Evolutionary conservation across 2,888 invertebrate species (phyloP).

Genomic region (Cheilosia grossa): DNA sequence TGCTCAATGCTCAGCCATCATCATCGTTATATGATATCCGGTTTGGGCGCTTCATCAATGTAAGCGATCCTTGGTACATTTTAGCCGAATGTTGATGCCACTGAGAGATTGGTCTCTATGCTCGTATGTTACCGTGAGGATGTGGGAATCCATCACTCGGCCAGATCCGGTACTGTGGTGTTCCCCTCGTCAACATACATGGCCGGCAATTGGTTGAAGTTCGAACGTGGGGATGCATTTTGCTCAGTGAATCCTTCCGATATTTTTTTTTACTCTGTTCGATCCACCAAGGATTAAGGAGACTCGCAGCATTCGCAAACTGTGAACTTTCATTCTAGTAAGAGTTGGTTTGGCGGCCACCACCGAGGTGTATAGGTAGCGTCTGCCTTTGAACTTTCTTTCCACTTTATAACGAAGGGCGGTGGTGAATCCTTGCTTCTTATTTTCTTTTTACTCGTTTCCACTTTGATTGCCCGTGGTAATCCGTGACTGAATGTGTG

Average conservation of each 20-base stretch:
- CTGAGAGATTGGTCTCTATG: background rate
- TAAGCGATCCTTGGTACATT: constrained; percentile 37
- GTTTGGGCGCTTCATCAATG: constrained; percentile 37
- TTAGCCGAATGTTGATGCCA: constrained; percentile 34
- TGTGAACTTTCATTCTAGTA: constrained; percentile 60
- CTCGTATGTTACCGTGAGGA: constrained; percentile 13
- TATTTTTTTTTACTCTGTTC: constrained; percentile 20
- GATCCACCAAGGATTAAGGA: constrained; percentile 28
- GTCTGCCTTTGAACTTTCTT: constrained; percentile 32
- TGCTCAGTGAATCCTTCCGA: constrained; percentile 21
- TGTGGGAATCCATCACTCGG: constrained; percentile 56
- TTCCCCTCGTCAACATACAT: constrained; percentile 49
- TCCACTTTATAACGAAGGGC: constrained; percentile 33
- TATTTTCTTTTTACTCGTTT: constrained; percentile 18
- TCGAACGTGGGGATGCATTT: constrained; percentile 45
- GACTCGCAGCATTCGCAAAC: constrained; percentile 48
- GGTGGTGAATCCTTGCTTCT: constrained; percentile 12
- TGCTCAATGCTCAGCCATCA: constrained; percentile 61
- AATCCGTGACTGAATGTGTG: constrained; percentile 53
- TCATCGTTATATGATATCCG: constrained; percentile 57
- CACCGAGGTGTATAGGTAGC: background rate
- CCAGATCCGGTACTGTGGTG: constrained; percentile 34
- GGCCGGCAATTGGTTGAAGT: constrained; percentile 53
- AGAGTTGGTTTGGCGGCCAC: constrained; percentile 44
- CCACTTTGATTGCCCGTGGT: constrained; percentile 55